These are phyloP conservation scores for Trachelus troglodyta DNA, from an alignment of 2,888 invertebrate species.

Conservation along the genomic window DNA sequence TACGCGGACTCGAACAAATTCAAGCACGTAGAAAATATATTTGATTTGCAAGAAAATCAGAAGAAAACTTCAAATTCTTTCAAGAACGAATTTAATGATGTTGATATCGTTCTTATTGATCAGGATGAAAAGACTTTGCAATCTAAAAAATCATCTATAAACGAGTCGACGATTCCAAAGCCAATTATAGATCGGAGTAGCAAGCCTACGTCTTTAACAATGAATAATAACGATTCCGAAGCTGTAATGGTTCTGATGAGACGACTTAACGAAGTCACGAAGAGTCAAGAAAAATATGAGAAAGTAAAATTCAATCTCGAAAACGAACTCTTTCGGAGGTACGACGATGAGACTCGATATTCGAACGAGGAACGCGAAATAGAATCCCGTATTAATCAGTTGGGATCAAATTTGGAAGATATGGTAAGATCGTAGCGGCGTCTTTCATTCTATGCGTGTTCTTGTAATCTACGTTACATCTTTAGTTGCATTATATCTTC, in stretches of 20 bases:
- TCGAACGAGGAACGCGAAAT: slow-evolving; percentile 18
- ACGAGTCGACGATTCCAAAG: slow-evolving; percentile 18
- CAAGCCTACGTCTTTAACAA: slow-evolving; percentile 40
- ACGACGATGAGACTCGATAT: slow-evolving; percentile 20
- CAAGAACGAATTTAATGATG: slow-evolving; percentile 4
- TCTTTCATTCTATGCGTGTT: neutral
- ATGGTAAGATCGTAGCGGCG: slow-evolving; percentile 25
- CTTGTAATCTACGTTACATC: neutral
- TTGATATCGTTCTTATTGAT: slow-evolving; percentile 7
- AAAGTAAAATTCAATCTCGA: slow-evolving; percentile 39
- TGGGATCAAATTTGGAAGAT: slow-evolving; percentile 31
- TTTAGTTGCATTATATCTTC: neutral
- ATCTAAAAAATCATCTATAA: slow-evolving; percentile 19
- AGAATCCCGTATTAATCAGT: slow-evolving; percentile 21
- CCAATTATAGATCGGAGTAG: slow-evolving; percentile 53
- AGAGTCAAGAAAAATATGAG: slow-evolving; percentile 33
- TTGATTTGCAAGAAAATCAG: neutral
- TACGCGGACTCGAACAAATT: neutral
- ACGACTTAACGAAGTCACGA: slow-evolving; percentile 35
- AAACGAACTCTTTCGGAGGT: slow-evolving; percentile 21
- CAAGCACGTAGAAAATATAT: neutral
- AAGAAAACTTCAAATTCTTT: neutral
- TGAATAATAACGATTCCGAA: slow-evolving; percentile 15
- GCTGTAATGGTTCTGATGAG: slow-evolving; percentile 35
- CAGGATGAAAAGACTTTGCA: neutral